A percentile compares a stretch with the other conserved stretches of the same genome.
Conservation (phyloP, 2,888 invertebrate genomes). For the Lycia hirtaria region DNA sequence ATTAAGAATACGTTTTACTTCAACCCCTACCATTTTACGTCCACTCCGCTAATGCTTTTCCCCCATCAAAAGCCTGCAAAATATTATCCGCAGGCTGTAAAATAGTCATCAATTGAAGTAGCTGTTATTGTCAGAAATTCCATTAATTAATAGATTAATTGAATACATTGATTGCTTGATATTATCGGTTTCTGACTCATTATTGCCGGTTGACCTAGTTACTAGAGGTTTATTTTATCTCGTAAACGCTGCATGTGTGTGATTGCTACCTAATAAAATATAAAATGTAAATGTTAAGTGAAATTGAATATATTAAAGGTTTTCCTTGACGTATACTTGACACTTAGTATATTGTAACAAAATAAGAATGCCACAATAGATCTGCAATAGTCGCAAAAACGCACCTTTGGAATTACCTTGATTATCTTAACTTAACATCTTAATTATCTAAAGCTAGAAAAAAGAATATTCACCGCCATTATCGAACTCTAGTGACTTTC, state of each 20-base stretch:
- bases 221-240: not conserved
- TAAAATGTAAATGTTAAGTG: not conserved
- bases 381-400: too few relatives aligned
- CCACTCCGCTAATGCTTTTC: constrained; percentile 16
- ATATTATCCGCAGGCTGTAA: constrained; percentile 14
- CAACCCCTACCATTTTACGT: not conserved
- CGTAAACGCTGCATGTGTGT: not conserved
- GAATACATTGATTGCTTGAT: constrained; percentile 13
- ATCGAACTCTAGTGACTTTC: not conserved
- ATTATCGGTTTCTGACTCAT: constrained; percentile 28
- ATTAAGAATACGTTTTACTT: not conserved
- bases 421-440: too few relatives aligned
- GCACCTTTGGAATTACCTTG: too few relatives aligned
- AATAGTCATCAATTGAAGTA: constrained; percentile 17
- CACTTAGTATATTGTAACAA: too few relatives aligned
- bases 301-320: not conserved
- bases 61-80: constrained; percentile 8
- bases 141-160: constrained; percentile 21
- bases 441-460: too few relatives aligned
- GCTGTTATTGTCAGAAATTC: constrained; percentile 14
- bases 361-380: too few relatives aligned
- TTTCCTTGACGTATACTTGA: too few relatives aligned
- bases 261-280: not conserved
- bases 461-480: not conserved
- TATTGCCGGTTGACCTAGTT: constrained; percentile 15